A percentile compares a stretch with the other conserved stretches of the same genome.
Evolutionary conservation across 1,140 invertebrate species (phyloP).

Genomic region (Euura lappo): DNA sequence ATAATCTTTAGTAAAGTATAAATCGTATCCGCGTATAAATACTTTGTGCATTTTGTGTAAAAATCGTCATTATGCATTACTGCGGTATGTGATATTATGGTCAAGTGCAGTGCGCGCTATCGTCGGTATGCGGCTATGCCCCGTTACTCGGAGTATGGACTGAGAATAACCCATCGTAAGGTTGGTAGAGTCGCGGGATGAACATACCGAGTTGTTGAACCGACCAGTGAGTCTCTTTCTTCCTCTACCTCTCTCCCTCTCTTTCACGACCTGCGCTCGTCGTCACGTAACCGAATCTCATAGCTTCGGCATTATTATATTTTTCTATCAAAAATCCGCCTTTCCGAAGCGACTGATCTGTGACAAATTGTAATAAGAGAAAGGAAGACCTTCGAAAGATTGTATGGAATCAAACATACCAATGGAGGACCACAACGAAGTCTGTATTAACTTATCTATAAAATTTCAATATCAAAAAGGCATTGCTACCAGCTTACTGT

Average conservation of each 20-base stretch:
- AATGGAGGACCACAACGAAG: too few species aligned
- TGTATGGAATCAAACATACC: not conserved
- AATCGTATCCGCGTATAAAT: slow-evolving; percentile 10
- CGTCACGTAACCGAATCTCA: not conserved
- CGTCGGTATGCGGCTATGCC: slow-evolving; percentile 31
- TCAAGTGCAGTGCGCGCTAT: slow-evolving; percentile 21
- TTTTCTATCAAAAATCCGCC: not conserved
- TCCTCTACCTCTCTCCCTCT: not conserved
- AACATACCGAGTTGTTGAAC: slow-evolving; percentile 27
- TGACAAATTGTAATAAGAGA: not conserved
- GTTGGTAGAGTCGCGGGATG: slow-evolving; percentile 39
- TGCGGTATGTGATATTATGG: slow-evolving; percentile 30
- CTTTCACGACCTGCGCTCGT: not conserved
- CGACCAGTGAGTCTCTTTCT: slow-evolving; percentile 17
- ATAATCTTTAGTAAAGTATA: slow-evolving; percentile 4
- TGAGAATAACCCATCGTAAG: slow-evolving; percentile 45
- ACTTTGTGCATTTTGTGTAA: slow-evolving; percentile 33
- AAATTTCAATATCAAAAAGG: too few species aligned
- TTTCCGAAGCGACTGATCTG: not conserved
- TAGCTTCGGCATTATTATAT: not conserved
- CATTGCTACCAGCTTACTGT: too few species aligned
- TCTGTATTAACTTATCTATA: too few species aligned
- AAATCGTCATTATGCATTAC: slow-evolving; percentile 40
- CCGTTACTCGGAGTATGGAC: slow-evolving; percentile 48
- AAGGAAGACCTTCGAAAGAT: not conserved